These are phyloP conservation scores for Ochropacha duplaris DNA, from an alignment of 2,888 invertebrate genomes.

Conservation along the genomic window DNA sequence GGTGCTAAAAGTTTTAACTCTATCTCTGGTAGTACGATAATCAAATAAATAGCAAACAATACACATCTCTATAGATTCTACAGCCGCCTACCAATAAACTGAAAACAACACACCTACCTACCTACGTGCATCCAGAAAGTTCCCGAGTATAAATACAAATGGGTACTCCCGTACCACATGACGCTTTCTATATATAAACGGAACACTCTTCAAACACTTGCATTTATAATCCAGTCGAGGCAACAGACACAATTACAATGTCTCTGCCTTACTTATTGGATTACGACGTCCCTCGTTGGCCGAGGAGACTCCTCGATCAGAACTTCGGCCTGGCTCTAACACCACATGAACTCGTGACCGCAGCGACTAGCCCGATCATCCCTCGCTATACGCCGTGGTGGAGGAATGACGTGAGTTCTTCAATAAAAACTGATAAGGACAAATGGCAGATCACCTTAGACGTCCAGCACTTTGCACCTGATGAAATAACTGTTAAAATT, in stretches of 20 bases:
- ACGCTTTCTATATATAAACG: conserved; percentile 39
- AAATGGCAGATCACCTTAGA: conserved; percentile 87
- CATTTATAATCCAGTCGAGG: not conserved
- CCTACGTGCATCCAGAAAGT: conserved; percentile 39
- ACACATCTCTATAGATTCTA: not conserved
- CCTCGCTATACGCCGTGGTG: conserved; percentile 61
- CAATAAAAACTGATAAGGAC: conserved; percentile 78
- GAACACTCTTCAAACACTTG: conserved; percentile 10
- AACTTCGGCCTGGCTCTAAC: conserved; percentile 69
- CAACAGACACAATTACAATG: conserved; percentile 39
- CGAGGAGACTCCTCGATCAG: conserved; percentile 67
- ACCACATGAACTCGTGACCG: conserved; percentile 62
- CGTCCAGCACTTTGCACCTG: conserved; percentile 89
- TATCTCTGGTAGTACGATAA: no score
- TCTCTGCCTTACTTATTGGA: conserved; percentile 66
- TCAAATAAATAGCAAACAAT: no score
- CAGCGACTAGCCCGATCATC: conserved; percentile 49
- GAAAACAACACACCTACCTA: not conserved
- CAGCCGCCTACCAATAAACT: conserved; percentile 2
- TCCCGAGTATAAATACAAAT: conserved; percentile 35
- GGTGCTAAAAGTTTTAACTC: no score
- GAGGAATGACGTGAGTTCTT: conserved; percentile 69
- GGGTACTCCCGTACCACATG: conserved; percentile 21
- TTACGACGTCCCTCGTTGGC: conserved; percentile 62
- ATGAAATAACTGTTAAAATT: conserved; percentile 90